Percentiles rank a stretch among this genome's conserved stretches.
phyloP scores from a whole-genome alignment of 2,113 vertebrate genomes.

The Podarcis muralis region DNA sequence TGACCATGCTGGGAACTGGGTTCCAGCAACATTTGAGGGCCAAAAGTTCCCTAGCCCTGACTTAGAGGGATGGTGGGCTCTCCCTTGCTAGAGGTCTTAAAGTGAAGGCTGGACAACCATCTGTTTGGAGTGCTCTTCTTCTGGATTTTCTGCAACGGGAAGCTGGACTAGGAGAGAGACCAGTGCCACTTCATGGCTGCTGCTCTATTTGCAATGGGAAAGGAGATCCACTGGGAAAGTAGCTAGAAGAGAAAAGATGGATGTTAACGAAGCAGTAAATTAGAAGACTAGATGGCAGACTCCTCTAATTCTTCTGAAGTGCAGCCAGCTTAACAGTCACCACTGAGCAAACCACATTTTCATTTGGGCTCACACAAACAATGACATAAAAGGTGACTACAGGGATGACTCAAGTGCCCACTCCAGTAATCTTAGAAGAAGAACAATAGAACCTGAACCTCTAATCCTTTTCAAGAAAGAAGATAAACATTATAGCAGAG shows the following conservation, averaged over 20 bases:
- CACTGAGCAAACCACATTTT: not conserved
- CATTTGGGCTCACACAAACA: constrained; percentile 24
- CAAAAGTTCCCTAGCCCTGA: too few species aligned
- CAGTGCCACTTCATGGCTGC: too few species aligned
- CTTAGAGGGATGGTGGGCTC: too few species aligned
- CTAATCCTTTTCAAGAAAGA: constrained; percentile 12
- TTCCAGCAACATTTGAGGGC: too few species aligned
- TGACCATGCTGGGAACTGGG: too few species aligned
- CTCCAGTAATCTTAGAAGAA: not conserved
- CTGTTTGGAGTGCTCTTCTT: not conserved
- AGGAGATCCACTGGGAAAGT: not conserved
- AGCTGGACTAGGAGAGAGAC: not conserved
- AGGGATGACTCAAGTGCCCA: not conserved
- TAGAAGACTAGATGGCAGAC: fast-evolving
- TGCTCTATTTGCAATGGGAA: not conserved
- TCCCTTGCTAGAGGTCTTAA: not conserved
- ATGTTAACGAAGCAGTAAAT: not conserved
- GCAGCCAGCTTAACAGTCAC: not conserved
- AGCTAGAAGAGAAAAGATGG: not conserved
- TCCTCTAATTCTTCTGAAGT: not conserved
- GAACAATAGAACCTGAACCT: constrained; percentile 38
- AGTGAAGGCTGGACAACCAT: not conserved
- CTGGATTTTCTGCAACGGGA: not conserved
- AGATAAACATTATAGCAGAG: constrained; percentile 36
- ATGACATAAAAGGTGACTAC: constrained; percentile 8